Conservation (phyloP, 2,797 vertebrate genomes). For the Pelobates cultripes region DNA sequence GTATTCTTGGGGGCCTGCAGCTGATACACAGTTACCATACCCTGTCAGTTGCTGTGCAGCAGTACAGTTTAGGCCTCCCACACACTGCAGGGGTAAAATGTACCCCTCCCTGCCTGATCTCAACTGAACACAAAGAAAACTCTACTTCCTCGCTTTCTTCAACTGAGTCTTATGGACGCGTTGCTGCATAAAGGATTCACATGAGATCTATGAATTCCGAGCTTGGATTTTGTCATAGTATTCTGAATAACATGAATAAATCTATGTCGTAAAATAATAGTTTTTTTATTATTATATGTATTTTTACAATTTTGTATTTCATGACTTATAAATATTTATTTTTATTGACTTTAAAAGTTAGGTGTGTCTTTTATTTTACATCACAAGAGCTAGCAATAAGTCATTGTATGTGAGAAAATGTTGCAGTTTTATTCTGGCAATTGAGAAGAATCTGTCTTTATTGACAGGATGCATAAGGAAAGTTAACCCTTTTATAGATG, state of each 20-base stretch:
- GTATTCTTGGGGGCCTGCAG: slow-evolving; percentile 10
- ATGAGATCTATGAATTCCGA: not conserved
- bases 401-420: too few species aligned
- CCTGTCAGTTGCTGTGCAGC: slow-evolving; percentile 36
- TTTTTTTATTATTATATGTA: too few species aligned
- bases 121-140: slow-evolving; percentile 51
- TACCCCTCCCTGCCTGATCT: slow-evolving; percentile 36
- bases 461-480: too few species aligned
- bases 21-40: not conserved
- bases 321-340: too few species aligned
- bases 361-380: too few species aligned
- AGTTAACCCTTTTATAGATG: too few species aligned
- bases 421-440: too few species aligned
- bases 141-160: slow-evolving; percentile 5
- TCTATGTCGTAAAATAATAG: not conserved
- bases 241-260: not conserved
- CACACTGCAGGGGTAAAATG: slow-evolving; percentile 41
- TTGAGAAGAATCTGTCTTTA: too few species aligned
- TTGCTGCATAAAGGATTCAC: not conserved
- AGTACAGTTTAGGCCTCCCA: slow-evolving; percentile 34
- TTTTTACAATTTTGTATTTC: too few species aligned
- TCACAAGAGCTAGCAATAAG: too few species aligned
- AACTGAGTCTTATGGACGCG: not conserved
- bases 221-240: not conserved
- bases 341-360: too few species aligned